Percentiles rank a stretch among this genome's conserved stretches.
Conservation (phyloP, 2,113 vertebrate genomes). For the cattle (Bos taurus) region DNA sequence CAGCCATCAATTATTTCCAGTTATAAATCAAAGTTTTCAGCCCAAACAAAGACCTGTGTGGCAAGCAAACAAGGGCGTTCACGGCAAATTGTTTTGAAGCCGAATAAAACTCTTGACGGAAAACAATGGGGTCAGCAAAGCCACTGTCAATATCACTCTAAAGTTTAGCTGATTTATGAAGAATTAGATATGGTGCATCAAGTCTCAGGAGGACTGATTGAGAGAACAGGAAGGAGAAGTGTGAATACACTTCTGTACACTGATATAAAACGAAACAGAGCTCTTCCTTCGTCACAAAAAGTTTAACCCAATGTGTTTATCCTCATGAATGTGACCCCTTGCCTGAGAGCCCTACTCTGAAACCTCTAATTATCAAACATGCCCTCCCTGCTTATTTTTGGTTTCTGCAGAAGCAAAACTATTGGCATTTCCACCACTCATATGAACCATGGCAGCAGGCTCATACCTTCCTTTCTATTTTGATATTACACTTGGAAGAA, state of each 20-base stretch:
- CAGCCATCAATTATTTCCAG: constrained; percentile 85
- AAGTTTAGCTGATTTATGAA: constrained; percentile 84
- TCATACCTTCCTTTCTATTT: constrained; percentile 27
- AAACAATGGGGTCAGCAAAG: constrained; percentile 81
- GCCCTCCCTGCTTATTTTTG: background rate
- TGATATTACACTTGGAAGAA: constrained; percentile 59
- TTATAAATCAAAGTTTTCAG: constrained; percentile 89
- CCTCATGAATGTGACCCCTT: constrained; percentile 59
- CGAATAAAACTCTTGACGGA: constrained; percentile 82
- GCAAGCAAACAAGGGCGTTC: constrained; percentile 85
- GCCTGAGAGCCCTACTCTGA: constrained; percentile 57
- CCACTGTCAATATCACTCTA: constrained; percentile 81
- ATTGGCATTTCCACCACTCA: background rate
- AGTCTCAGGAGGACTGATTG: constrained; percentile 75
- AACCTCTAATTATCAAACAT: constrained; percentile 47
- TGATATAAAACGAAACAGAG: constrained; percentile 21
- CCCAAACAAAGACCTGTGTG: constrained; percentile 83
- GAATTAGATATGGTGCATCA: constrained; percentile 83
- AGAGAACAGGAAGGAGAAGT: constrained; percentile 72
- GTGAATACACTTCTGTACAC: background rate
- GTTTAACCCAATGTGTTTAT: constrained; percentile 65
- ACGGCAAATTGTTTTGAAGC: constrained; percentile 83
- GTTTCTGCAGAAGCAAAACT: background rate
- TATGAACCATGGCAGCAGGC: background rate
- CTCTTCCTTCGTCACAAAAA: constrained; percentile 52